Base-by-base conservation (phyloP, 2,797 vertebrate species). In the Megaceryle alcyon region DNA sequence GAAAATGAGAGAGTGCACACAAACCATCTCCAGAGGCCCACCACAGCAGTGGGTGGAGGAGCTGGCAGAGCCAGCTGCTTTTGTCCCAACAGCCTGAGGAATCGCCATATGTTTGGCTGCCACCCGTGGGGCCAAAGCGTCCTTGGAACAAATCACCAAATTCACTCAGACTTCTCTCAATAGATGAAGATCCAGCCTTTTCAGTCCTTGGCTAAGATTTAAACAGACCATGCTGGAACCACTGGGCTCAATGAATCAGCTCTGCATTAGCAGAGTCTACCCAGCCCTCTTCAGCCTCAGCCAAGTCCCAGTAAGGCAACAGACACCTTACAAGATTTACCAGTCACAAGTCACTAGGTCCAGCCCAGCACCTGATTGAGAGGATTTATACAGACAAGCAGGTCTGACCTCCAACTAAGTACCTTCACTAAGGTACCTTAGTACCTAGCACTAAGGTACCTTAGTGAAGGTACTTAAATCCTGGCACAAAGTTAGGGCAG, bases 31-130 rank as follows among this genome's bases (percentile, higher is more conserved):
- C 63, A 72, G 88, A 15, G 1, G 14, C 56, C 4, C 54, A 68
- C 73, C 9, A 12, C 68, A 69, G 10, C 33, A 77, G 71, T 2
- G 7, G 85, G 80, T 6, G 41, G 68, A 92, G 72, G 51, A 93
- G 76, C 84, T 95, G 88, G 73, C 76, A 84, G 51, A 91, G 61
- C 61, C 46, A 78, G 64, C 78, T 35, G 3, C 35, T 63, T 56
- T 70, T 2, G 1, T 88, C 70, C 70, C 9, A 1, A 57, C 94
- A 94, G 88, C 72, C 80, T 5, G 1, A 84, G 70, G 39, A 69
- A 56, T 75, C 81, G 77, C 93, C 90, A 59, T 87, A 73, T 88
- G 88, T 96, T 95, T 96, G 92, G 95, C 92, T 92, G 81, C 77
- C 60, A 87, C 83, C 59, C 92, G 72, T 44, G 28, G 61, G 90